phyloP scores from a whole-genome alignment of 2,113 vertebrate species.

The Cygnus buccinator region DNA sequence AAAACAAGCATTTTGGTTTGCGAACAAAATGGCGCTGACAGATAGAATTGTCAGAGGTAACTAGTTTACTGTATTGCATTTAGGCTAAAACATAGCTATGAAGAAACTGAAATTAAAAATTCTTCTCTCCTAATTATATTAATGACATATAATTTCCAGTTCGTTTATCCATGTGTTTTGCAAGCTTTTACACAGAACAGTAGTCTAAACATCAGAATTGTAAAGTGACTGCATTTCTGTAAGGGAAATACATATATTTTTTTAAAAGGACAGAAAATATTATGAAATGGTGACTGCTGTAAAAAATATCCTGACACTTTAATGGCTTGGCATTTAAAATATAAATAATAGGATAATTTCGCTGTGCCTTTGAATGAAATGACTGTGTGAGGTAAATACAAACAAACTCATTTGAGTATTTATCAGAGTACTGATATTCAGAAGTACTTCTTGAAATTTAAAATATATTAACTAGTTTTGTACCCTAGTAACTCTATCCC shows the following conservation, averaged over 20 bases:
- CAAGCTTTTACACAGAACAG: slow-evolving; percentile 19
- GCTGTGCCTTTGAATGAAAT: background rate
- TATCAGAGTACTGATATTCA: background rate
- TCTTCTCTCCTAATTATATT: background rate
- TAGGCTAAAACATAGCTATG: background rate
- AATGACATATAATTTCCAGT: slow-evolving; percentile 35
- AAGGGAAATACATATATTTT: background rate
- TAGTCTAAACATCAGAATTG: background rate
- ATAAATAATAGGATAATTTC: background rate
- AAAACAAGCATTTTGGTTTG: slow-evolving; percentile 27
- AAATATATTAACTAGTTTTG: background rate
- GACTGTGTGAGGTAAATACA: background rate
- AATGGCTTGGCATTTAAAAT: slow-evolving; percentile 12
- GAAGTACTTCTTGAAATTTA: background rate
- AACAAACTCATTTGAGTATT: background rate
- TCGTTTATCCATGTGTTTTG: slow-evolving; percentile 22
- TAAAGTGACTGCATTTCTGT: background rate
- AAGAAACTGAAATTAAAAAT: background rate
- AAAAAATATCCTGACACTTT: background rate
- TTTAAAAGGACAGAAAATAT: background rate
- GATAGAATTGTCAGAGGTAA: background rate
- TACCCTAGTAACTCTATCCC: background rate
- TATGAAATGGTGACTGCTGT: background rate
- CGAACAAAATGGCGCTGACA: slow-evolving; percentile 40
- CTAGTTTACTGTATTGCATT: background rate